A percentile compares a stretch with the other conserved stretches of the same genome.
These are phyloP conservation scores for Leptodactylus fallax DNA, from an alignment of 2,797 vertebrate genomes.

Conservation along the genomic window DNA sequence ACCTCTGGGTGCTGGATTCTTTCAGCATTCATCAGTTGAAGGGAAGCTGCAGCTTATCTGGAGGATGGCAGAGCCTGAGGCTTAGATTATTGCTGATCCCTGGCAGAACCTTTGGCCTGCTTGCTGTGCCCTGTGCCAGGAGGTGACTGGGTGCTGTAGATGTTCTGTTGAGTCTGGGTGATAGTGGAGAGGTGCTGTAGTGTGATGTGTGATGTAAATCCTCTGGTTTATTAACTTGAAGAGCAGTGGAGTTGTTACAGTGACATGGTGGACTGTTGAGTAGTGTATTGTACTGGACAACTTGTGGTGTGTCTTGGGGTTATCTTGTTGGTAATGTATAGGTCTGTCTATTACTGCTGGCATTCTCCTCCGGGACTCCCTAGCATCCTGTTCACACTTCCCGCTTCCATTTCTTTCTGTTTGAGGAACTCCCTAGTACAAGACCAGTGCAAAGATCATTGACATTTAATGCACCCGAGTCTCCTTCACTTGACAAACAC, in stretches of 20 bases:
- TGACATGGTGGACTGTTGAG: not conserved
- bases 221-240: not conserved
- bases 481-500: slow-evolving; percentile 66
- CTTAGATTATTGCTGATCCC: slow-evolving; percentile 48
- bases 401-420: slow-evolving; percentile 31
- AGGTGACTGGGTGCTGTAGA: slow-evolving; percentile 1
- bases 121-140: not conserved
- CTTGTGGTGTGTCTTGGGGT: not conserved
- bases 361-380: slow-evolving; percentile 36
- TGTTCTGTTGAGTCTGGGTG: slow-evolving; percentile 15
- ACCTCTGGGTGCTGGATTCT: slow-evolving; percentile 52
- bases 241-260: not conserved
- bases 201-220: not conserved
- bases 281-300: not conserved
- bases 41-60: slow-evolving; percentile 48
- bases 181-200: not conserved
- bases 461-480: slow-evolving; percentile 71
- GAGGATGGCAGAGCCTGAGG: slow-evolving; percentile 49
- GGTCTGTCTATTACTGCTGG: slow-evolving; percentile 15
- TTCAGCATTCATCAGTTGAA: slow-evolving; percentile 48
- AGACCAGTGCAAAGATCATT: slow-evolving; percentile 75
- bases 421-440: slow-evolving; percentile 85
- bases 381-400: slow-evolving; percentile 46
- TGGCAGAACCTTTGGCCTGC: slow-evolving; percentile 29
- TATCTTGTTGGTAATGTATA: not conserved